These are phyloP conservation scores for Polypedilum vanderplanki DNA, from an alignment of 1,140 invertebrate species.

Conservation along the genomic window DNA sequence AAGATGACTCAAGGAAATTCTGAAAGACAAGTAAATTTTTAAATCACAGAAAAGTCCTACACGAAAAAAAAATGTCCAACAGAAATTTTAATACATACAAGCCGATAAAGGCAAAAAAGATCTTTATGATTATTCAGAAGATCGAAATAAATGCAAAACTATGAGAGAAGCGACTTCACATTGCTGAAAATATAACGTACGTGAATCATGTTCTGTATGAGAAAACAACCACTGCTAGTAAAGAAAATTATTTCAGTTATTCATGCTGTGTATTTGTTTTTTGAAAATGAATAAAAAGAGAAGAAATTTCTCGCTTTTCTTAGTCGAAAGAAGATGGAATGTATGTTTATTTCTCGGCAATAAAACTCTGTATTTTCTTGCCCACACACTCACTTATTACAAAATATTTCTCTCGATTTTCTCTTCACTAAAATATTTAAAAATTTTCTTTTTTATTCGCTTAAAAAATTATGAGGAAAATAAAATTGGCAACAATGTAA, in stretches of 20 bases:
- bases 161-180: too few species aligned
- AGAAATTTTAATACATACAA: too few species aligned
- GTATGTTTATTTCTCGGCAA: slow-evolving; percentile 9
- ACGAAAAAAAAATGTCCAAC: too few species aligned
- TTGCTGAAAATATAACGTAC: too few species aligned
- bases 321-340: not conserved
- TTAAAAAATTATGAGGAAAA: not conserved
- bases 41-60: too few species aligned
- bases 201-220: too few species aligned
- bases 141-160: too few species aligned
- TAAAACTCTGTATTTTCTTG: slow-evolving; percentile 6
- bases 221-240: slow-evolving; percentile 10
- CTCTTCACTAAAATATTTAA: not conserved
- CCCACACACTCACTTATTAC: slow-evolving; percentile 11
- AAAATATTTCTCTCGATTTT: not conserved
- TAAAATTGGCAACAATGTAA: not conserved
- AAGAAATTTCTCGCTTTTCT: not conserved
- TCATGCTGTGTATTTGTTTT: not conserved
- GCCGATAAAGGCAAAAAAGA: too few species aligned
- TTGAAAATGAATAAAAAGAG: not conserved
- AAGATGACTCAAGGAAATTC: too few species aligned
- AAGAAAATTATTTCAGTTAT: not conserved
- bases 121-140: too few species aligned
- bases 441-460: not conserved
- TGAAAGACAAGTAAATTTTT: too few species aligned